Evolutionary conservation across 2,888 invertebrate genomes (phyloP).

Genomic region (Apodemia duryi): DNA sequence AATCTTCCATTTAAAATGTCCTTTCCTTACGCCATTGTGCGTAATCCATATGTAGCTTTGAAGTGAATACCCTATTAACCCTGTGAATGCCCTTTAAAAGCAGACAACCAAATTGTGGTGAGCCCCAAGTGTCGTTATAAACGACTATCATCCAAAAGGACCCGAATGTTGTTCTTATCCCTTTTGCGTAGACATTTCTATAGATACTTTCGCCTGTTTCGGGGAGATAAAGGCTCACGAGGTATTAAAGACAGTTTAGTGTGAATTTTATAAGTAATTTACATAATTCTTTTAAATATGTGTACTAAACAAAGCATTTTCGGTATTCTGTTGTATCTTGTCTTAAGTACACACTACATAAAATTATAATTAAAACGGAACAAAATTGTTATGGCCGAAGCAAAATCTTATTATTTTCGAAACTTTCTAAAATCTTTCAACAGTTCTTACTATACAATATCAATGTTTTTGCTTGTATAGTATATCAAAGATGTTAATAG

Average conservation of each 20-base stretch:
- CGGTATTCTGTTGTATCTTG: background rate
- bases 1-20: background rate
- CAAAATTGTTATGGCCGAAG: background rate
- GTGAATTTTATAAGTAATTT: slow-evolving; percentile 58
- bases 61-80: slow-evolving; percentile 29
- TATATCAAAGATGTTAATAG: too few relatives aligned
- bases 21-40: slow-evolving; percentile 9
- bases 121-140: slow-evolving; percentile 36
- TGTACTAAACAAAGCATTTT: background rate
- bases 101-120: slow-evolving; percentile 33
- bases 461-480: too few relatives aligned
- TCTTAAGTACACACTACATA: background rate
- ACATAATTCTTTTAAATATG: slow-evolving; percentile 45
- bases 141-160: slow-evolving; percentile 36
- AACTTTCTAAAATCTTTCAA: too few relatives aligned
- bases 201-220: slow-evolving; percentile 49
- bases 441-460: too few relatives aligned
- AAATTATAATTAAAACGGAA: background rate
- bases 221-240: slow-evolving; percentile 60
- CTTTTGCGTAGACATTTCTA: slow-evolving; percentile 31
- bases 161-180: slow-evolving; percentile 35
- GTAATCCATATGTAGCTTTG: slow-evolving; percentile 23
- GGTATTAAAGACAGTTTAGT: slow-evolving; percentile 59
- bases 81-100: slow-evolving; percentile 28
- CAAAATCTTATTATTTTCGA: background rate